phyloP scores from a whole-genome alignment of 1,140 invertebrate genomes.

The Drosophila quadrilineata region DNA sequence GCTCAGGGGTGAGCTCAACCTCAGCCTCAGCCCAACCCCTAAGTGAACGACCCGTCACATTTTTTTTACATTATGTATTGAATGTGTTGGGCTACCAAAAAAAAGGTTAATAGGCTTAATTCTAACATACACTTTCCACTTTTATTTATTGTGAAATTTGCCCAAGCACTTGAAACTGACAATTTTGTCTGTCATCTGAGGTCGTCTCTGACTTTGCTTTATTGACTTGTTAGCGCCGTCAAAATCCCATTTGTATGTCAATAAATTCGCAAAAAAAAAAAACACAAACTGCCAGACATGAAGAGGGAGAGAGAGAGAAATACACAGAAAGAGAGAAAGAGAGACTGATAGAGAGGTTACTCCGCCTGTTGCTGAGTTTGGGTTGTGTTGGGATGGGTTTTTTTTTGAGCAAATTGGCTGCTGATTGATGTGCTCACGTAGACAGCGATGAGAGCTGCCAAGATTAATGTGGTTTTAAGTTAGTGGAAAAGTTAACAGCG shows the following conservation, averaged over 20 bases:
- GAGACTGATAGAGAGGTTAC: conserved; percentile 2
- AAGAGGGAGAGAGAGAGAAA: conserved; percentile 6
- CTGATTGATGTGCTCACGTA: conserved; percentile 66
- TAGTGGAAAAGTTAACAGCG: conserved; percentile 58
- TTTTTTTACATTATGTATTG: conserved; percentile 35
- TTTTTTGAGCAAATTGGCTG: conserved; percentile 33
- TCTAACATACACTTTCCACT: conserved; percentile 36
- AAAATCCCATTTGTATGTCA: conserved; percentile 78
- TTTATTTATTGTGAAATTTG: conserved; percentile 74
- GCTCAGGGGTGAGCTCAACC: conserved; percentile 43
- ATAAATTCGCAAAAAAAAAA: conserved; percentile 66
- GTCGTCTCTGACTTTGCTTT: conserved; percentile 67
- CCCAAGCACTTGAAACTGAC: conserved; percentile 77
- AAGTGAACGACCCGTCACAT: conserved; percentile 24
- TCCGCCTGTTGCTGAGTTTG: conserved; percentile 33
- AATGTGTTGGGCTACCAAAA: conserved; percentile 22
- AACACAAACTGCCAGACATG: conserved; percentile 1
- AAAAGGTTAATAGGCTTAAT: conserved; percentile 77
- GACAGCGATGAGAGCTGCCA: conserved; percentile 26
- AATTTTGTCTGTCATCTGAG: conserved; percentile 54
- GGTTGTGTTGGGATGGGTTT: no score
- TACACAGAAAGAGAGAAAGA: conserved; percentile 4
- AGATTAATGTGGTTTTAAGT: conserved; percentile 75
- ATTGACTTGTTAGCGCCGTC: conserved; percentile 71
- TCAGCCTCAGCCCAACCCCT: conserved; percentile 55